These are phyloP conservation scores for Donacobius atricapilla DNA, from an alignment of 2,113 vertebrate species.

Conservation along the genomic window DNA sequence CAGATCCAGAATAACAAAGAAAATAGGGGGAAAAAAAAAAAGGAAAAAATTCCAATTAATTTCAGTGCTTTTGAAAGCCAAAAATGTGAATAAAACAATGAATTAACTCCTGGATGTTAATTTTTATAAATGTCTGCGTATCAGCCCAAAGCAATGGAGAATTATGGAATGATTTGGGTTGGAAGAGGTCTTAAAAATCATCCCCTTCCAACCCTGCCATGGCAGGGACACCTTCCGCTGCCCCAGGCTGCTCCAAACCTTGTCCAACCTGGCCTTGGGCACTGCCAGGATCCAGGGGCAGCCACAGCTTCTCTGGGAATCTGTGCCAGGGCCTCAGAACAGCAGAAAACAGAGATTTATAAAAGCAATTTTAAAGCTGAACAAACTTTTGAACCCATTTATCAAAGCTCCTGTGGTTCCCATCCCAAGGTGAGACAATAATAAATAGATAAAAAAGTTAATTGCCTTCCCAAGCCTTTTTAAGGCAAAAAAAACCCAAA, in stretches of 20 bases:
- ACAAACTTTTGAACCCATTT: neutral
- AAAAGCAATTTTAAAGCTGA: neutral
- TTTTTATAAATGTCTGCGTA: neutral
- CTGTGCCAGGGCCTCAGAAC: neutral
- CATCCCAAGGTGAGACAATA: constrained; percentile 12
- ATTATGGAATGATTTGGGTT: neutral
- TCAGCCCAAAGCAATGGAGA: neutral
- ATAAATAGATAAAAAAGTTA: constrained; percentile 1
- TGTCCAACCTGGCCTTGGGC: rapidly evolving
- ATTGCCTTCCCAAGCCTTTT: neutral
- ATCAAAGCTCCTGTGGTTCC: neutral
- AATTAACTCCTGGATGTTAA: neutral
- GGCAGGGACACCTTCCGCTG: neutral
- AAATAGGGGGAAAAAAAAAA: neutral
- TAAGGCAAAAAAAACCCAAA: neutral
- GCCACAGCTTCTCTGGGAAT: neutral
- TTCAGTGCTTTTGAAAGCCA: neutral
- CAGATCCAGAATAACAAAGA: neutral
- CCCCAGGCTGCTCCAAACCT: neutral
- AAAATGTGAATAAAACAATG: neutral
- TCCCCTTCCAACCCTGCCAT: neutral
- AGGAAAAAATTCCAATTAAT: neutral
- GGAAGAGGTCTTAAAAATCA: neutral
- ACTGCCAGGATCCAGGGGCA: neutral
- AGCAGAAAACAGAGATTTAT: neutral